Percentiles rank a stretch among this genome's conserved stretches.
Conservation (phyloP, 2,888 invertebrate species). For the Diloba caeruleocephala region DNA sequence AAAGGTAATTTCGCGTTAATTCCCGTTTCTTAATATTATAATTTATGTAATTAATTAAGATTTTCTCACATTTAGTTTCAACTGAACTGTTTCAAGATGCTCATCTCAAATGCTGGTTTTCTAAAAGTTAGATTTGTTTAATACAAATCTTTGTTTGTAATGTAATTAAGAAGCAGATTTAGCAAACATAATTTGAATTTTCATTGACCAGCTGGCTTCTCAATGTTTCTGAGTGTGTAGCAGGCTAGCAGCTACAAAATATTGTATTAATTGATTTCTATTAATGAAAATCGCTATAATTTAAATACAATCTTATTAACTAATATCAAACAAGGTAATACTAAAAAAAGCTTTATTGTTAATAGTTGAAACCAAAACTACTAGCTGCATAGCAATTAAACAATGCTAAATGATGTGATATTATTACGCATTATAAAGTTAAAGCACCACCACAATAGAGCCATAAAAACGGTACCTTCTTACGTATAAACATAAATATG, state of each 20-base stretch:
- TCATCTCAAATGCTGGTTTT: too few relatives aligned
- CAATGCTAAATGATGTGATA: constrained; percentile 48
- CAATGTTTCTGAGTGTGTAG: constrained; percentile 21
- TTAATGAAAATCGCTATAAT: too few relatives aligned
- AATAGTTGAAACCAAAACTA: constrained; percentile 32
- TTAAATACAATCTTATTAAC: too few relatives aligned
- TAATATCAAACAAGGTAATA: not conserved
- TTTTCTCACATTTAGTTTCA: too few relatives aligned
- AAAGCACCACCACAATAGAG: constrained; percentile 54
- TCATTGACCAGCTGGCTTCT: constrained; percentile 17
- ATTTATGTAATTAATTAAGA: too few relatives aligned
- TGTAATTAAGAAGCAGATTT: constrained; percentile 17
- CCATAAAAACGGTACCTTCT: constrained; percentile 58
- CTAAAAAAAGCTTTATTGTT: constrained; percentile 12
- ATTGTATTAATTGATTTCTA: not conserved
- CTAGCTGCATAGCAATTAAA: constrained; percentile 48
- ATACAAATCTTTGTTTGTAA: constrained; percentile 6
- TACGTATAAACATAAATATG: constrained; percentile 64
- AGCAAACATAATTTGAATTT: constrained; percentile 25
- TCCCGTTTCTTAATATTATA: too few relatives aligned
- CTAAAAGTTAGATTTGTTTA: constrained; percentile 1
- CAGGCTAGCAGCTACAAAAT: constrained; percentile 19
- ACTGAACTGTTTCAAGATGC: too few relatives aligned
- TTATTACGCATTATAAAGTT: constrained; percentile 54
- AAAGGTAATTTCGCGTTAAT: too few relatives aligned